phyloP scores from a whole-genome alignment of 2,113 vertebrate genomes.

The Melanocharis versteri region DNA sequence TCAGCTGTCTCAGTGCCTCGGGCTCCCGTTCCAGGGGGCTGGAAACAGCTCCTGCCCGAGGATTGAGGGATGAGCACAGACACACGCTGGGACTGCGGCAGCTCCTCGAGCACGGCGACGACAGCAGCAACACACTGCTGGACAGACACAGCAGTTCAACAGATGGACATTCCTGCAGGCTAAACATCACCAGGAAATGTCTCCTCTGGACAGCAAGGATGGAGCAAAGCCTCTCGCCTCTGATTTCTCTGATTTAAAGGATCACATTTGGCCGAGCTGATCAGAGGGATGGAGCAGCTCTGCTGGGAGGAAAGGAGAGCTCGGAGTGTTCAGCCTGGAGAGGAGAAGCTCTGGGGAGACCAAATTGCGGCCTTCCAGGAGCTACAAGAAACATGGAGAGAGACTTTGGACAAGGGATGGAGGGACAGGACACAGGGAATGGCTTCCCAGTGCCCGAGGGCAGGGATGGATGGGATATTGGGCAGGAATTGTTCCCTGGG shows the following conservation, averaged over 20 bases:
- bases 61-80: background rate
- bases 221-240: background rate
- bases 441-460: background rate
- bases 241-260: background rate
- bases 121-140: background rate
- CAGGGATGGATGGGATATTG: background rate
- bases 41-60: background rate
- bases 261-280: background rate
- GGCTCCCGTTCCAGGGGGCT: background rate
- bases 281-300: background rate
- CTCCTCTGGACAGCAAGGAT: background rate
- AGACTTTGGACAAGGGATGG: fast-evolving
- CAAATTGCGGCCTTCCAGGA: fast-evolving
- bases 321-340: background rate
- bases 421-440: background rate
- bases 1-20: background rate
- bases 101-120: background rate
- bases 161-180: background rate
- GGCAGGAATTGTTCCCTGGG: background rate
- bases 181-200: fast-evolving
- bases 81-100: fast-evolving
- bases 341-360: background rate
- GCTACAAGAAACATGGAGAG: background rate
- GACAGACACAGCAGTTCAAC: background rate
- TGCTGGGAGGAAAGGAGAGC: background rate